A percentile compares a stretch with the other conserved stretches of the same genome.
Conservation (phyloP, 2,113 vertebrate genomes). For the Dromiciops gliroides region DNA sequence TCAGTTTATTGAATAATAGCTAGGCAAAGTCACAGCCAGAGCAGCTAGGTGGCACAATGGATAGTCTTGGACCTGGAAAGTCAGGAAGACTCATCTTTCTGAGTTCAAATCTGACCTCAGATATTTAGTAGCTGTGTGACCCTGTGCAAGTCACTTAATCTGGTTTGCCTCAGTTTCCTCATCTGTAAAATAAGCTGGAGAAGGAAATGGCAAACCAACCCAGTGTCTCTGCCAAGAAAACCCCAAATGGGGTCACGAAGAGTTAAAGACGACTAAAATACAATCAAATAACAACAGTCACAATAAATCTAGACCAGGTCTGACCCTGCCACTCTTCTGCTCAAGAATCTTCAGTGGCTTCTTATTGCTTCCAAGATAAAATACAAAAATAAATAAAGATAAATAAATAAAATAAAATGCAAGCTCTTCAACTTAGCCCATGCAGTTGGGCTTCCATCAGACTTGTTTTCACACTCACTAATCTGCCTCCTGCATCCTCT, state of each 20-base stretch:
- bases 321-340: neutral
- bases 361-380: neutral
- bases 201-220: neutral
- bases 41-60: neutral
- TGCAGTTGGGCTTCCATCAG: neutral
- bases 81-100: neutral
- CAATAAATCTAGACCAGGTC: neutral
- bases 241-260: neutral
- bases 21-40: conserved; percentile 9
- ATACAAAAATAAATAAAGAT: neutral
- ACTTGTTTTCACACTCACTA: neutral
- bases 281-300: neutral
- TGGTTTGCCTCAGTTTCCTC: neutral
- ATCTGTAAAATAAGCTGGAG: neutral
- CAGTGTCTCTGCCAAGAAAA: neutral
- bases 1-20: neutral
- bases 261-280: neutral
- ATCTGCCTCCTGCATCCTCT: neutral
- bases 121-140: neutral
- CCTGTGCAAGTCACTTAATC: no score
- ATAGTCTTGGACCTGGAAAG: neutral
- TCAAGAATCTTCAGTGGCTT: neutral
- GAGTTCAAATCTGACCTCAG: neutral
- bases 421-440: neutral
- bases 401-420: no score